Base-by-base conservation (phyloP, 1,140 invertebrate species). In the Drosophila pandora region DNA sequence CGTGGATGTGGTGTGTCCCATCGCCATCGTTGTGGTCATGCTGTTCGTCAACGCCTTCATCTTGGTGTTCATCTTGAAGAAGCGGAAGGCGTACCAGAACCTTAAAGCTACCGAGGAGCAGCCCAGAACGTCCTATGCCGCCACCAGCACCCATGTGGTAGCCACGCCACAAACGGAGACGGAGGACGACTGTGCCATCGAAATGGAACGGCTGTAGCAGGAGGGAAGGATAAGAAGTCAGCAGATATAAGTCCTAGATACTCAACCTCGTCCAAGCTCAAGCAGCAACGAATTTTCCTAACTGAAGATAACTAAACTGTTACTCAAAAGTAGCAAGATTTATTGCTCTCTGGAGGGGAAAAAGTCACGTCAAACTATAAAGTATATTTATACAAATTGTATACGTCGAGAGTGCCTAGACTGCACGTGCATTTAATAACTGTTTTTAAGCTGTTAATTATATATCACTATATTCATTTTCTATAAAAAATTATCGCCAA, bases 371-470 rank as follows among this genome's bases (percentile, higher is more conserved):
- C 23, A 32, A 48, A 56, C 41, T 21, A 43, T 17, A 17, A 52
- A 39, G 2, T 64, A 43, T 53, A 56, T 32, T 47, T 65, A 58
- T 62, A 23, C 43, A 43, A 9, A 49, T 30, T 28, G 32, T 67
- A 76, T 64, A 59, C 37, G 34, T 23, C 41, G 60, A 47, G 28
- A 47, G 28, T 65, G 60, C 45, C 56, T 67, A 32, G 23, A 58
- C 28, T 17, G 53, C 81, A 75, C 74, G 56, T 85, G 82, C 82
- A 85, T 85, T 85, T 85, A 85, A 75, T 78, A 78, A 85, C 45
- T 41, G 63, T 60, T 61, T 60, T 58, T 78, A 87, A 60, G 70
- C 55, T 81, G 72, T 82, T 69, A 60, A 78, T 25, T 65, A 32
- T 81, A 60, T 55, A 60, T 75, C 41, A 23, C 30, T 9, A 53